Evolutionary conservation across 1,140 invertebrate genomes (phyloP), one percentile per base, ranked within the genome.

Genomic region (Pseudomyrmex cubaensis): DNA sequence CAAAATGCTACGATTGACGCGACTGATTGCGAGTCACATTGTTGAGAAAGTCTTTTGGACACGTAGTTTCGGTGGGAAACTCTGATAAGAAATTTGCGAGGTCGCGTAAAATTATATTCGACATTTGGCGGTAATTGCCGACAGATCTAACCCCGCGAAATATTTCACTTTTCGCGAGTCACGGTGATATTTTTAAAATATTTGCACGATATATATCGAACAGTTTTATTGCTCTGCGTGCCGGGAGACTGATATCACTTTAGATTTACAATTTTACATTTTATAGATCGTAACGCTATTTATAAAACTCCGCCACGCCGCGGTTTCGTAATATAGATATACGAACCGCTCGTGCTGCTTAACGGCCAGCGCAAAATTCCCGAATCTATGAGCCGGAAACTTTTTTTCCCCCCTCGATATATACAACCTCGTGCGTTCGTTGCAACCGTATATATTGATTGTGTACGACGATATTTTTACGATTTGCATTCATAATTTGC

Each of bases 131-230:
- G 35, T 46, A 25, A 46, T 44, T 22, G n/a, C 22, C 54, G 5
- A 35, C 35, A 17, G 44, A 80, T 25, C 44, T 57, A 59, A 59
- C n/a, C 22, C 17, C 15, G 44, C 48, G 15, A 70, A 46, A 70
- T 70, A 80, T 80, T 59, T 57, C 56, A 15, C 54, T 48, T 44
- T 78, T 52, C 48, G 52, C 22, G 35, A 77, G 12, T 70, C 76
- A 59, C 12, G 12, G 12, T 35, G 35, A 4, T 80, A 72, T 70
- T 80, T 80, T 80, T 80, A 35, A 78, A 72, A 70, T n/a, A 59
- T 72, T 57, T 12, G 54, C 54, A 46, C 17, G 54, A 52, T 52
- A 52, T 35, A 72, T 56, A 72, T 54, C 8, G 17, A 69, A 52
- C 8, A 35, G 15, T 48, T 67, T 67, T 77, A 67, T 56, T 46